Conservation (phyloP, 2,113 vertebrate genomes). For the Gymnorhina tibicen region DNA sequence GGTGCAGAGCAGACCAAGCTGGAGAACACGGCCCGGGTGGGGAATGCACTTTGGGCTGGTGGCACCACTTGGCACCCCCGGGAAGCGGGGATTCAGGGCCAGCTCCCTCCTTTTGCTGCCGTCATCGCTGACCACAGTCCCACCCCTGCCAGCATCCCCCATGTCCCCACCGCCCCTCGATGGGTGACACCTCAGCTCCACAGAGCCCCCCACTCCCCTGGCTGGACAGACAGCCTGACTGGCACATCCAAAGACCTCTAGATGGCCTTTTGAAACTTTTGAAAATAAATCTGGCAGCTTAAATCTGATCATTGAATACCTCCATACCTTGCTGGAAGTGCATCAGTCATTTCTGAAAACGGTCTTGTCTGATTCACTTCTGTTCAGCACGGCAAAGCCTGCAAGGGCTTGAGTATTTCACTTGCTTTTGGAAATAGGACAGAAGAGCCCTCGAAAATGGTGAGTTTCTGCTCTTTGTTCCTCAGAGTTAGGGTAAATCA, state of each 20-base stretch:
- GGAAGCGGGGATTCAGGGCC: not conserved
- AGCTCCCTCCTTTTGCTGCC: not conserved
- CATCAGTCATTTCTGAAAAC: not conserved
- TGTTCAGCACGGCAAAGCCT: not conserved
- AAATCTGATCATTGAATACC: not conserved
- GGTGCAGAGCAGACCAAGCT: not conserved
- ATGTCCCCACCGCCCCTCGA: rapidly evolving
- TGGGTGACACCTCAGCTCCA: not conserved
- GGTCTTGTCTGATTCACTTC: not conserved
- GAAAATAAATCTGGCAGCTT: not conserved
- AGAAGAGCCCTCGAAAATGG: not conserved
- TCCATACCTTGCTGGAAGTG: not conserved
- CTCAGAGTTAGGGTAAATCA: not conserved
- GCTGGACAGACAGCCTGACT: not conserved
- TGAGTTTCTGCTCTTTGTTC: not conserved
- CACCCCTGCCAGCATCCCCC: not conserved
- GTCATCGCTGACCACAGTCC: rapidly evolving
- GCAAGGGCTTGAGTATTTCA: not conserved
- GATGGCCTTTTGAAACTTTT: not conserved
- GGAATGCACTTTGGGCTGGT: not conserved
- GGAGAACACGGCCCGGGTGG: not conserved
- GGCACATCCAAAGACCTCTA: not conserved
- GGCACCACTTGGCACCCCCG: not conserved
- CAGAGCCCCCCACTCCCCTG: not conserved
- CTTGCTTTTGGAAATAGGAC: not conserved